A percentile compares a stretch with the other conserved stretches of the same genome.
These are phyloP conservation scores for Tipula lateralis DNA, from an alignment of 2,888 invertebrate species.

Conservation along the genomic window DNA sequence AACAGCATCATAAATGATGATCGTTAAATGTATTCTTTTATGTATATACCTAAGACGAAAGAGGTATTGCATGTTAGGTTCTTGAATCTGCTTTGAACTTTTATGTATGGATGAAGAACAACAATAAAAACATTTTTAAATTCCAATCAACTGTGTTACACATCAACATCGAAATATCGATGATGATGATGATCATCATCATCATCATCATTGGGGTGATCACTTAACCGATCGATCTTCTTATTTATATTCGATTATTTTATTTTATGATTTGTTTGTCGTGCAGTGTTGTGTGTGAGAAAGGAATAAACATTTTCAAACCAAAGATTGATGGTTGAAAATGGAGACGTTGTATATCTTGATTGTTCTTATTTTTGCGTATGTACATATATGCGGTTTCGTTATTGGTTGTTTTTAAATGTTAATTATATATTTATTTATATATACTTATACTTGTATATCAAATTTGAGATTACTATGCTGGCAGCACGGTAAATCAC, in stretches of 20 bases:
- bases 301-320: not conserved
- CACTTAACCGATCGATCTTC: constrained; percentile 19
- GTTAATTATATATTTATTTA: not conserved
- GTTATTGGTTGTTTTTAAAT: not conserved
- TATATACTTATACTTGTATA: too few relatives aligned
- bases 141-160: constrained; percentile 24
- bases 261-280: not conserved
- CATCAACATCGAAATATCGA: not conserved
- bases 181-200: not conserved
- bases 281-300: not conserved
- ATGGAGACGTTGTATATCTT: not conserved
- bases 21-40: constrained; percentile 3
- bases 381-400: not conserved
- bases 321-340: not conserved
- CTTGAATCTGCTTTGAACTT: not conserved
- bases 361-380: too few relatives aligned
- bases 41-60: not conserved
- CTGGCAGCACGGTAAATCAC: too few relatives aligned
- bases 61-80: not conserved
- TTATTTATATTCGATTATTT: not conserved
- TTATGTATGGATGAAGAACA: not conserved
- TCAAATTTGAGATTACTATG: too few relatives aligned
- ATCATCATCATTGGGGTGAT: not conserved
- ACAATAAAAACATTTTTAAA: not conserved
- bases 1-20: constrained; percentile 19